phyloP scores from a whole-genome alignment of 2,797 vertebrate species.

The Scolopax rusticola region DNA sequence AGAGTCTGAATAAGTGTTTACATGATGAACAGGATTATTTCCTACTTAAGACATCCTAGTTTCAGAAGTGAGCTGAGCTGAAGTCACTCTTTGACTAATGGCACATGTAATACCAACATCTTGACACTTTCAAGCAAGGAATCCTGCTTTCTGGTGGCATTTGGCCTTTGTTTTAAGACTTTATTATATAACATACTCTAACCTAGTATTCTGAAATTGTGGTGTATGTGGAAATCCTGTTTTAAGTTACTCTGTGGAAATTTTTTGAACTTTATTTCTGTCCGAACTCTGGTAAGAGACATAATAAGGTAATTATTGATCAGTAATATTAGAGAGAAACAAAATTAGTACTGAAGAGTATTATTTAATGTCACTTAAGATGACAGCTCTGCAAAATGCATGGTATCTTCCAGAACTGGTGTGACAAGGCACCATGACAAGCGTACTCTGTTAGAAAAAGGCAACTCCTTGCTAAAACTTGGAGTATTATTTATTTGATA shows the following conservation, averaged over 20 bases:
- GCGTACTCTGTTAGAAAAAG: neutral
- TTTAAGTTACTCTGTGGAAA: neutral
- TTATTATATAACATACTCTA: neutral
- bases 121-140: neutral
- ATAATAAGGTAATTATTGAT: neutral
- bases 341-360: neutral
- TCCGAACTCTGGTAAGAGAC: neutral
- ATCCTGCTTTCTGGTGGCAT: neutral
- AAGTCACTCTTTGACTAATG: neutral
- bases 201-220: neutral
- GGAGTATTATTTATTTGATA: neutral
- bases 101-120: neutral
- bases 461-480: neutral
- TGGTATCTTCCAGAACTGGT: neutral
- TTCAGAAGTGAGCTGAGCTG: neutral
- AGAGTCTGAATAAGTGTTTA: neutral
- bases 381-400: neutral
- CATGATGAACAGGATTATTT: neutral
- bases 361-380: neutral
- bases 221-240: neutral
- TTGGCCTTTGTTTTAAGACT: neutral
- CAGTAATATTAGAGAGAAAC: neutral
- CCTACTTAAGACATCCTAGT: neutral
- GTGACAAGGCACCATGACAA: neutral
- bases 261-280: neutral